These are phyloP conservation scores for Phocides pigmalion DNA, from an alignment of 1,140 invertebrate genomes.

Conservation along the genomic window DNA sequence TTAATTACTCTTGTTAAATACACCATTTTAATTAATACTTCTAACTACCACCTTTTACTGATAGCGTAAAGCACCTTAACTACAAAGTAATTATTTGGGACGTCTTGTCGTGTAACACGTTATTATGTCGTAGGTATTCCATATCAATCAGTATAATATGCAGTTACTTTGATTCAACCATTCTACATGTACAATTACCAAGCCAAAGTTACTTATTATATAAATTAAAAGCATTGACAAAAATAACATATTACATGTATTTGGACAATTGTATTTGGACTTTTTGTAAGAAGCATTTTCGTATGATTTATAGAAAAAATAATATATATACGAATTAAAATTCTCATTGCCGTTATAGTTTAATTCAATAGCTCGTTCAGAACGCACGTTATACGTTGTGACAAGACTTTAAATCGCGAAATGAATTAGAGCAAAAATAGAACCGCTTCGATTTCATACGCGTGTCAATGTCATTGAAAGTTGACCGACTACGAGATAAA, in stretches of 20 bases:
- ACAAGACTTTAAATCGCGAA: conserved; percentile 43
- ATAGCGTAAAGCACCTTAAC: background rate
- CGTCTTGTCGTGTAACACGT: background rate
- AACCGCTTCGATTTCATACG: conserved; percentile 38
- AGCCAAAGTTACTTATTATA: too few relatives aligned
- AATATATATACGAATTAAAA: background rate
- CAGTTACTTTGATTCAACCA: too few relatives aligned
- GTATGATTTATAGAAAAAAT: background rate
- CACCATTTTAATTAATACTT: too few relatives aligned
- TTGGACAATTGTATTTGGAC: background rate
- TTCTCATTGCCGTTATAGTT: background rate
- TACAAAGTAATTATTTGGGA: background rate
- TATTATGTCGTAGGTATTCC: background rate
- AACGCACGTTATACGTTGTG: background rate
- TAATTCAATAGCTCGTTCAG: background rate
- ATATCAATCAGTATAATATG: background rate
- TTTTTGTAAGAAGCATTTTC: background rate
- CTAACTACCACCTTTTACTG: background rate
- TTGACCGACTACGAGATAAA: conserved; percentile 15
- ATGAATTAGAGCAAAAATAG: conserved; percentile 59
- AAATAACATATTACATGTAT: too few relatives aligned
- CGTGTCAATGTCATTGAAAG: conserved; percentile 61
- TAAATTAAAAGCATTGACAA: too few relatives aligned
- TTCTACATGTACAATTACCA: too few relatives aligned
- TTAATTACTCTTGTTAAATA: too few relatives aligned